Evolutionary conservation across 2,113 vertebrate genomes (phyloP), one percentile per base, ranked within the genome.

Genomic region (Ia io): DNA sequence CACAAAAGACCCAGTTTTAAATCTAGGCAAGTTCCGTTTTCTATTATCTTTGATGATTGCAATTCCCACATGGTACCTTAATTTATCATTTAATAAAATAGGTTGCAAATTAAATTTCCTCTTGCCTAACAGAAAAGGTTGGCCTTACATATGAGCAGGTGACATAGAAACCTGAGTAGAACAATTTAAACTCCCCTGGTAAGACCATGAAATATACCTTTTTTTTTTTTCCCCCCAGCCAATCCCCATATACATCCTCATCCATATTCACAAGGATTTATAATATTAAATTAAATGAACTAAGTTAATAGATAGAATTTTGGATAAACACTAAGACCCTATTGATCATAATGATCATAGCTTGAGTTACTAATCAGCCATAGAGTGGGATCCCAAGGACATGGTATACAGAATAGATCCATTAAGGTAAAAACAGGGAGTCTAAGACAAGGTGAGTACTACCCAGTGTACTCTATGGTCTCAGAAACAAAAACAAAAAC

Each of bases 51-150:
- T 63, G 79, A 77, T 90, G 82, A 90, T 80, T 96, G 49, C 59
- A 93, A 94, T 93, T 91, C 84, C 76, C 80, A 94, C 28, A 32
- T 0, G 49, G 51, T 74, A 32, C 25, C 7, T 92, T 90, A 94
- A 94, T 85, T 94, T 90, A 85, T 84, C 67, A 13, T 90, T 87
- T 96, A 87, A 94, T 95, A 88, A 96, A 96, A 92, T 44, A 79
- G 37, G 5, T 22, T 94, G 44, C 35, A 89, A 89, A 91, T 91
- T 95, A 87, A 59, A 91, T 86, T 95, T 93, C 65, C 47, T 91
- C 44, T 84, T 90, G 47, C n/a, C 71, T 87, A 74, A 84, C 16
- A 91, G 65, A 88, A 20, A 85, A 61, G 59, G 30, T 61, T 77
- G 74, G 14, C 16, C 67, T 88, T 89, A 28, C 3, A 23, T 16